These are phyloP conservation scores for Agrotis ipsilon DNA, from an alignment of 2,888 invertebrate species.

Conservation along the genomic window DNA sequence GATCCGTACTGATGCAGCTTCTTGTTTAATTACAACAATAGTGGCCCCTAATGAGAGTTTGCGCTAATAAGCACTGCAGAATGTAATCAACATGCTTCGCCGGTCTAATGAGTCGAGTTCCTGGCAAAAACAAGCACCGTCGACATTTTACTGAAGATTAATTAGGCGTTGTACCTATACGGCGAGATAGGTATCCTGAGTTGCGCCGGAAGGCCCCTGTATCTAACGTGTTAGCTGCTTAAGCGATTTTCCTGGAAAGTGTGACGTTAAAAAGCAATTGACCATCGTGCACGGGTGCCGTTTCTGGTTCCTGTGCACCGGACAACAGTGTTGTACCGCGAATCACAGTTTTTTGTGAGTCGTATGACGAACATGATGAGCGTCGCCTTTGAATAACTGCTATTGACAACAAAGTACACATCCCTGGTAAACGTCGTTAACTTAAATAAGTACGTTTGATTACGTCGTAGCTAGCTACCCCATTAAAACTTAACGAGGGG, in stretches of 20 bases:
- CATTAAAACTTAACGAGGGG: constrained; percentile 91
- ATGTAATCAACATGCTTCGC: constrained; percentile 91
- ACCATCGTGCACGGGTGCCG: constrained; percentile 24
- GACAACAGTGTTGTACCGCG: constrained; percentile 62
- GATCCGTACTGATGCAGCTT: constrained; percentile 82
- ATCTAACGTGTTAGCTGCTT: constrained; percentile 77
- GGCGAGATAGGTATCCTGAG: constrained; percentile 75
- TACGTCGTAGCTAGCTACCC: constrained; percentile 90
- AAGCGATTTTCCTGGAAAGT: constrained; percentile 78
- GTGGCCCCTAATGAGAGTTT: constrained; percentile 91
- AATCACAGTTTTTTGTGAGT: constrained; percentile 68
- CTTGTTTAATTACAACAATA: constrained; percentile 91
- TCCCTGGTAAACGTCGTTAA: constrained; percentile 88
- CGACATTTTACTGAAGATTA: constrained; percentile 90
- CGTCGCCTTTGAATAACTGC: constrained; percentile 75
- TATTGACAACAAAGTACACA: constrained; percentile 87
- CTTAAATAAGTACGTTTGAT: constrained; percentile 91
- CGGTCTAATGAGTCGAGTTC: constrained; percentile 90
- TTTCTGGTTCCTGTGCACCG: constrained; percentile 63
- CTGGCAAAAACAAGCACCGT: constrained; percentile 88
- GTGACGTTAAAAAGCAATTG: constrained; percentile 64
- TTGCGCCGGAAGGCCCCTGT: constrained; percentile 77
- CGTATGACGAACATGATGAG: constrained; percentile 65
- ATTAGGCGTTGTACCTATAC: constrained; percentile 87
- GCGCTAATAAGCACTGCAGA: constrained; percentile 91